Conservation (phyloP, 2,797 vertebrate genomes). For the Hyperoplus lanceolatus region DNA sequence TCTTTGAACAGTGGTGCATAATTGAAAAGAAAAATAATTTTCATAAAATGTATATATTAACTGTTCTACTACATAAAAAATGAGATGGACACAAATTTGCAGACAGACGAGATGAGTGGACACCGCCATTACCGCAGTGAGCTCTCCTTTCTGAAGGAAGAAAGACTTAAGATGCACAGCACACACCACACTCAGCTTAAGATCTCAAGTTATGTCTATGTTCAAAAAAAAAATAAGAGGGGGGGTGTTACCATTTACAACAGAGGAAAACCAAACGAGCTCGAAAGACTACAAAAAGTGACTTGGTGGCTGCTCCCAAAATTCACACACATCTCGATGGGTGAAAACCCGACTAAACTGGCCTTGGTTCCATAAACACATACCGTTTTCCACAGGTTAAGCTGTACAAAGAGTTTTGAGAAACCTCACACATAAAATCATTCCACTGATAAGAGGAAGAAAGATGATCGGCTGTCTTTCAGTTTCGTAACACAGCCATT, state of each 20-base stretch:
- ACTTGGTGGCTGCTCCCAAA: conserved; percentile 83
- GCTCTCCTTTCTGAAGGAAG: conserved; percentile 73
- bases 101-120: conserved; percentile 81
- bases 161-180: conserved; percentile 81
- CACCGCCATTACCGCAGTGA: conserved; percentile 74
- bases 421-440: conserved; percentile 69
- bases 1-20: conserved; percentile 88
- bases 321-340: conserved; percentile 69
- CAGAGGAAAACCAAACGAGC: conserved; percentile 61
- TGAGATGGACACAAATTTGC: conserved; percentile 82
- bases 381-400: conserved; percentile 77
- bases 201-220: conserved; percentile 76
- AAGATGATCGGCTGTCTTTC: conserved; percentile 47
- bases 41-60: conserved; percentile 89
- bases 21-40: conserved; percentile 86
- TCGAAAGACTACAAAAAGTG: conserved; percentile 75
- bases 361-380: conserved; percentile 76
- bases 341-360: conserved; percentile 74
- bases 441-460: conserved; percentile 64
- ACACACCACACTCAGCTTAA: conserved; percentile 77
- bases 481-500: conserved; percentile 60
- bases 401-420: conserved; percentile 73
- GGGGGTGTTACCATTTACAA: conserved; percentile 71
- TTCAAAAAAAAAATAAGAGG: conserved; percentile 31
- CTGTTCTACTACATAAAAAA: conserved; percentile 86